Base-by-base conservation (phyloP, 35 echinoderm and acorn worm species). In the Amphiura filiformis region DNA sequence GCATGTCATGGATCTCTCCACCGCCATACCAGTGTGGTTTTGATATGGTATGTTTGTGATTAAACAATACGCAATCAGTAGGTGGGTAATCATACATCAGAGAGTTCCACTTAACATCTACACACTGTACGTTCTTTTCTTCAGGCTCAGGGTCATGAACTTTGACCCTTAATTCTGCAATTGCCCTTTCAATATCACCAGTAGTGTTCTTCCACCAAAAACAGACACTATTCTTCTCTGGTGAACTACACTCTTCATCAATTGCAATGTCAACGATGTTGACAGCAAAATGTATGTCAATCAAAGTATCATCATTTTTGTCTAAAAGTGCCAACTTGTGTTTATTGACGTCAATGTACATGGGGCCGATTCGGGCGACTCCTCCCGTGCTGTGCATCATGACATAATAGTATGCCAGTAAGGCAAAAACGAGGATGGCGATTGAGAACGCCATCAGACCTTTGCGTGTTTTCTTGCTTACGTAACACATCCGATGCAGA, bases 381-480 rank as follows among this genome's bases (percentile, higher is more conserved):
- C 77, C 76, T 78, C 90, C 84, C 35, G 75, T 78, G 32, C 91
- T 87, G 42, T 93, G 91, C 76, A 93, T 92, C 41, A 86, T 93
- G 91, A 97, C 91, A 61, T 97, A 97, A 81, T 93, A 97, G 87
- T 91, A 97, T 17, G 91, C 84, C 35, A 97, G 81, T 35, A 97
- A 79, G 42, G 81, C 95, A 65, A 97, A 88, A 23, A 93, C 84
- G 9, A 90, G 56, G 31, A 90, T 78, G 31, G 87, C 89, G 1
- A 93, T 81, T 0, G 80, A 84, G 28, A 97, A 37, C 2, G 76
- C 91, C 57, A 93, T 84, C 28, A 97, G 80, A 38, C 87, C 88
- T 80, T 89, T 84, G 20, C 91, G 84, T 33, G 90, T 92, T 39
- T 91, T 95, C 84, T 97, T 97, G 79, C 90, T 93, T 39, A 86